Percentiles rank a stretch among this genome's conserved stretches.
Evolutionary conservation across 2,113 vertebrate genomes (phyloP).

Genomic region (Lontra canadensis): DNA sequence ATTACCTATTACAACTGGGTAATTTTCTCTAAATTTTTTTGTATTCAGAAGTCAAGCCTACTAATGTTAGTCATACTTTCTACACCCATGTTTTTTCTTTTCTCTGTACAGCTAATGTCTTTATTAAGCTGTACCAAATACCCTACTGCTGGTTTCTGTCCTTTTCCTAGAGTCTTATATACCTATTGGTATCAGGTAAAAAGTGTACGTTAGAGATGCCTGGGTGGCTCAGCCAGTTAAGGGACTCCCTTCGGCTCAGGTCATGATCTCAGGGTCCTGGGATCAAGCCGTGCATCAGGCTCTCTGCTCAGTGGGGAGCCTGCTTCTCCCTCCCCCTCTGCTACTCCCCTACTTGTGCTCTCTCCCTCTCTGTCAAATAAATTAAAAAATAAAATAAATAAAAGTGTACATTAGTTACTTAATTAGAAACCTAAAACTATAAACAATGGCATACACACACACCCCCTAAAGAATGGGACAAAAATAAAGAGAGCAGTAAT

Average conservation of each 20-base stretch:
- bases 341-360: not conserved
- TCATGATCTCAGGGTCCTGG: not conserved
- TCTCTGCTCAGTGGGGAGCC: not conserved
- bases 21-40: conserved; percentile 19
- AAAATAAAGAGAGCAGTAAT: not conserved
- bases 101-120: not conserved
- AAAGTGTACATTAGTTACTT: not conserved
- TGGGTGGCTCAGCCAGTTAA: not conserved
- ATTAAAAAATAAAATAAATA: not conserved
- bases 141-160: not conserved
- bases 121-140: not conserved
- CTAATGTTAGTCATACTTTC: not conserved
- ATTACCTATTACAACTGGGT: not conserved
- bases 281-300: not conserved
- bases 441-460: not conserved
- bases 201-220: not conserved
- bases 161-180: not conserved
- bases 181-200: not conserved
- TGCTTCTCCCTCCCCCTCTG: not conserved
- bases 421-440: not conserved
- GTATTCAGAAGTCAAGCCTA: not conserved
- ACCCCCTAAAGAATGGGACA: not conserved
- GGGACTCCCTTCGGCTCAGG: not conserved
- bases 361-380: not conserved
- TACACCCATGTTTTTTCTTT: not conserved